phyloP scores from a whole-genome alignment of 2,888 invertebrate species.

The Dynastes maya region DNA sequence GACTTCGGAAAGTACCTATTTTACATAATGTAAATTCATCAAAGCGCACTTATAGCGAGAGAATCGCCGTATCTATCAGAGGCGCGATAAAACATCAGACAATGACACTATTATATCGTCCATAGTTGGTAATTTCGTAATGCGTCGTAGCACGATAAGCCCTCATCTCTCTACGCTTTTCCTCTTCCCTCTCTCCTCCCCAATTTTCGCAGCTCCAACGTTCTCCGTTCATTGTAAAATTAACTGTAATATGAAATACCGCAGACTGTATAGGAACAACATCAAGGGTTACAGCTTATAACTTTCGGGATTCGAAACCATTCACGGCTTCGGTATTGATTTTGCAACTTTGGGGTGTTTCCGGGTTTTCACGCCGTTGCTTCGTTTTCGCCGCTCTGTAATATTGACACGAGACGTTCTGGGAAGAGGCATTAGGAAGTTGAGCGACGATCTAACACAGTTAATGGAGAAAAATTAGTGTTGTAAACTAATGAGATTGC shows the following conservation, averaged over 20 bases:
- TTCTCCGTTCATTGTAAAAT: constrained; percentile 29
- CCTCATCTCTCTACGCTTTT: not conserved
- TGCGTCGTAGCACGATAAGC: not conserved
- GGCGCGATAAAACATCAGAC: constrained; percentile 21
- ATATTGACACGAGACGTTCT: too few species aligned
- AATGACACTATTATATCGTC: constrained; percentile 23
- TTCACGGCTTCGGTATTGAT: constrained; percentile 53
- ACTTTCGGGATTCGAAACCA: constrained; percentile 51
- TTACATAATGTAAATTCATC: not conserved
- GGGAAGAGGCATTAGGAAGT: too few species aligned
- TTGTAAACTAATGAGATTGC: too few species aligned
- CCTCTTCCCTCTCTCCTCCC: too few species aligned
- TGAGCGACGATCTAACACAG: too few species aligned
- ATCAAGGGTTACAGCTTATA: constrained; percentile 49
- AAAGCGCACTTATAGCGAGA: not conserved
- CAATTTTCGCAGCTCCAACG: not conserved
- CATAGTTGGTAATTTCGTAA: constrained; percentile 12
- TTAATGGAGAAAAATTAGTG: not conserved
- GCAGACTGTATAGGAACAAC: constrained; percentile 39
- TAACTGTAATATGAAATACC: constrained; percentile 37
- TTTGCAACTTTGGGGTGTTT: constrained; percentile 52
- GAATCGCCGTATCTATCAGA: not conserved
- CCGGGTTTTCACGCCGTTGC: constrained; percentile 44
- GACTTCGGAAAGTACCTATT: not conserved
- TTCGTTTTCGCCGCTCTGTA: constrained; percentile 12